Percentiles rank a stretch among this genome's conserved stretches.
phyloP scores from a whole-genome alignment of 35 echinoderm and acorn worm species.

The Patiria miniata region DNA sequence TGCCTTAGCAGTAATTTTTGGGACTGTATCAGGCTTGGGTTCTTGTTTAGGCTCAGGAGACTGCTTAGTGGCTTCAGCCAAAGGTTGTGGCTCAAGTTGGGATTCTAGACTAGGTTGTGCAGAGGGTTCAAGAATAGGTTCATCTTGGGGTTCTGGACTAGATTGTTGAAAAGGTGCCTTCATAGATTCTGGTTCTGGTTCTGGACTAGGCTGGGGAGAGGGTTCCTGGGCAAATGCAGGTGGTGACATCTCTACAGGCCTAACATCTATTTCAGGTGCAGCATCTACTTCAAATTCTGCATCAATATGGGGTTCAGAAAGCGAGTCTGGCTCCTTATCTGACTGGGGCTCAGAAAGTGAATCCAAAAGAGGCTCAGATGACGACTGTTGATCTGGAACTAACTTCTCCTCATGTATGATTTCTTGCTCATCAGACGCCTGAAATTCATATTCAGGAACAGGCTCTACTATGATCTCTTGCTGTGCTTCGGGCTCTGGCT shows the following conservation, averaged over 20 bases:
- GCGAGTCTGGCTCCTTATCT: slow-evolving; percentile 7
- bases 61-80: not conserved
- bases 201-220: not conserved
- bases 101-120: slow-evolving; percentile 3
- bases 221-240: slow-evolving; percentile 17
- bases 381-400: not conserved
- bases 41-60: not conserved
- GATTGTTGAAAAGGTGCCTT: not conserved
- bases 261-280: not conserved
- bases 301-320: slow-evolving; percentile 35
- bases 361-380: slow-evolving; percentile 7
- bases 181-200: not conserved
- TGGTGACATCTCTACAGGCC: not conserved
- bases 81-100: slow-evolving; percentile 28
- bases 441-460: not conserved
- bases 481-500: slow-evolving; percentile 33
- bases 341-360: slow-evolving; percentile 8
- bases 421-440: no score
- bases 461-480: slow-evolving; percentile 4
- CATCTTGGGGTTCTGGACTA: slow-evolving; percentile 2
- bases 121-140: slow-evolving; percentile 19
- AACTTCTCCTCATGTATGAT: not conserved
- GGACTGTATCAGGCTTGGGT: not conserved
- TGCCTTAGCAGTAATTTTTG: not conserved
- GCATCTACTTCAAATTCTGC: slow-evolving; percentile 33